Percentiles rank a stretch among this genome's conserved stretches.
Conservation (phyloP, 2,888 invertebrate genomes). For the Sussaba pulchella region DNA sequence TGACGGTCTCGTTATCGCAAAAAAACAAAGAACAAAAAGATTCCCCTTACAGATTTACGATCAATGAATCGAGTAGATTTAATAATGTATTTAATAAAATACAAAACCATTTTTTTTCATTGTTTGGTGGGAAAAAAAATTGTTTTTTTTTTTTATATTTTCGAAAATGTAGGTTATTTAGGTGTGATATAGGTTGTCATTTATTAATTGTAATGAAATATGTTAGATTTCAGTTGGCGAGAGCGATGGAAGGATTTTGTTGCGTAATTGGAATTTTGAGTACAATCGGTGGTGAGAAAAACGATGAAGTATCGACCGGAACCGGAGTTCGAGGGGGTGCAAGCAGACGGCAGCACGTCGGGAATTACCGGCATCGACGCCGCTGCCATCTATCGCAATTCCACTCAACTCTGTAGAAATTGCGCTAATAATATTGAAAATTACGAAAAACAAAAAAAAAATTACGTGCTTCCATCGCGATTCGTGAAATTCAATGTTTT, state of each 20-base stretch:
- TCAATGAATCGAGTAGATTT: no score
- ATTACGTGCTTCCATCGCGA: no score
- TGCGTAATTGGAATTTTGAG: constrained; percentile 6
- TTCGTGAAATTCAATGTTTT: neutral
- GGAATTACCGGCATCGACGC: constrained; percentile 80
- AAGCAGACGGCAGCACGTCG: constrained; percentile 81
- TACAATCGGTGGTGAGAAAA: constrained; percentile 26
- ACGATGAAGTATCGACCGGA: constrained; percentile 72
- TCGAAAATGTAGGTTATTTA: no score
- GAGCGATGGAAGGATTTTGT: constrained; percentile 17
- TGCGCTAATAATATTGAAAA: constrained; percentile 22
- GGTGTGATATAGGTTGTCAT: neutral
- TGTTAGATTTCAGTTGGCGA: neutral
- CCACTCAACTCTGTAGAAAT: constrained; percentile 51
- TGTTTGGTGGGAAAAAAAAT: no score
- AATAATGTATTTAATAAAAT: no score
- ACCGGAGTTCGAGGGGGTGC: constrained; percentile 73
- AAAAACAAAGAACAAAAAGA: no score
- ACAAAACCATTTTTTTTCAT: no score
- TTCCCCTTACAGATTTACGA: no score
- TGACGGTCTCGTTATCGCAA: constrained; percentile 11
- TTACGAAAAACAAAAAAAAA: no score
- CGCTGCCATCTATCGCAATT: constrained; percentile 79
- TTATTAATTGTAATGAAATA: neutral
- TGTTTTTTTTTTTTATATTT: no score